These are phyloP conservation scores for Lagodon rhomboides DNA, from an alignment of 2,797 vertebrate genomes.

Conservation along the genomic window DNA sequence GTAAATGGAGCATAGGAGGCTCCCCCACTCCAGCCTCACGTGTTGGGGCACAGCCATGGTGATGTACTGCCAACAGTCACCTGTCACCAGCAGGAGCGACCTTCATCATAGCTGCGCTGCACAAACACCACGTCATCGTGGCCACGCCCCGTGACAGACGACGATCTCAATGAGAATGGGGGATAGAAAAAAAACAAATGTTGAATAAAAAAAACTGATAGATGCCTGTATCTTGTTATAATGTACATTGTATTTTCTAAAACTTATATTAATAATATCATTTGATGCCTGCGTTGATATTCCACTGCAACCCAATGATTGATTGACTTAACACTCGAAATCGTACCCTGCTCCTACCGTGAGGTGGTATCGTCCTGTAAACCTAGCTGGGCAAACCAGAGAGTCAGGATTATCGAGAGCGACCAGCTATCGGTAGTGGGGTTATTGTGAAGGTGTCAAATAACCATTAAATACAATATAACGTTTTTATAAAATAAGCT, in stretches of 20 bases:
- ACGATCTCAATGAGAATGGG: not conserved
- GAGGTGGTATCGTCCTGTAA: conserved; percentile 72
- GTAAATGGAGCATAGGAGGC: not conserved
- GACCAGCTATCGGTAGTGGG: not conserved
- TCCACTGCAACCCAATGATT: fast-evolving
- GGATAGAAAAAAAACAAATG: fast-evolving
- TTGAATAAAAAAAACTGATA: not conserved
- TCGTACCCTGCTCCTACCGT: fast-evolving
- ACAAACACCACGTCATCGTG: conserved; percentile 70
- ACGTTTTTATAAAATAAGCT: conserved; percentile 10
- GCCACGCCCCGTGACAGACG: conserved; percentile 47
- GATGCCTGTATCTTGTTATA: fast-evolving
- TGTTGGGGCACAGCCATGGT: conserved; percentile 18
- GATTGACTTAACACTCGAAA: fast-evolving
- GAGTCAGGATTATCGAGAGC: conserved; percentile 49
- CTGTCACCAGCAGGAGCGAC: conserved; percentile 60
- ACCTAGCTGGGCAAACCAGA: conserved; percentile 52
- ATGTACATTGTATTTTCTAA: fast-evolving
- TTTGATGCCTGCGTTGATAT: fast-evolving
- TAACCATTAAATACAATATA: conserved; percentile 29
- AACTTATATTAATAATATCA: fast-evolving
- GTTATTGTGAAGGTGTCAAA: conserved; percentile 28
- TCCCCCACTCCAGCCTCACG: conserved; percentile 38
- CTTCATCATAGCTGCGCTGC: conserved; percentile 57
- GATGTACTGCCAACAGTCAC: conserved; percentile 41